Evolutionary conservation across 2,113 vertebrate genomes (phyloP).

Genomic region (Nibea coibor): DNA sequence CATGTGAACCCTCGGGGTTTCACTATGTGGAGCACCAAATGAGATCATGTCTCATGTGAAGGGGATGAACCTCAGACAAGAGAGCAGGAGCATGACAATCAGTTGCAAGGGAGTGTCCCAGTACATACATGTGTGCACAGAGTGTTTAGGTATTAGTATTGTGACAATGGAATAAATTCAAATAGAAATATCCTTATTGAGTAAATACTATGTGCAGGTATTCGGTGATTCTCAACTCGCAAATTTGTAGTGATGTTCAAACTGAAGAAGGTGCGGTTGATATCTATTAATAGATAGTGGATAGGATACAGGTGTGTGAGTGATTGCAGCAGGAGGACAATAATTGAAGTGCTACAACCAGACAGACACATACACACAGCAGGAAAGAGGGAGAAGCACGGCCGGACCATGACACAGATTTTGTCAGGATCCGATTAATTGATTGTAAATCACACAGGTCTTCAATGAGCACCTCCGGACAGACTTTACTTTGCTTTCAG

Average conservation of each 20-base stretch:
- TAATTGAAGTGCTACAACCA: no score
- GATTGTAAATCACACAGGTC: background rate
- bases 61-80: constrained; percentile 51
- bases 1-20: constrained; percentile 67
- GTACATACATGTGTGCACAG: background rate
- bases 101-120: background rate
- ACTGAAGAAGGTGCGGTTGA: no score
- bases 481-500: background rate
- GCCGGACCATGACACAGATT: background rate
- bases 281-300: no score
- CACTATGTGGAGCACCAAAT: constrained; percentile 74
- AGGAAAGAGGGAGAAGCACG: no score
- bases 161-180: background rate
- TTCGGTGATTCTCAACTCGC: no score
- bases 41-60: constrained; percentile 73
- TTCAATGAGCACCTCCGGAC: background rate
- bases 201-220: background rate
- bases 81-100: constrained; percentile 19
- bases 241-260: no score
- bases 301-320: no score
- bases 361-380: no score
- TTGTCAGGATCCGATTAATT: background rate
- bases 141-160: background rate
- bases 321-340: no score
- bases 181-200: background rate